Evolutionary conservation across 2,113 vertebrate species (phyloP), one percentile per base, ranked within the genome.

Genomic region (Mionectes macconnelli): DNA sequence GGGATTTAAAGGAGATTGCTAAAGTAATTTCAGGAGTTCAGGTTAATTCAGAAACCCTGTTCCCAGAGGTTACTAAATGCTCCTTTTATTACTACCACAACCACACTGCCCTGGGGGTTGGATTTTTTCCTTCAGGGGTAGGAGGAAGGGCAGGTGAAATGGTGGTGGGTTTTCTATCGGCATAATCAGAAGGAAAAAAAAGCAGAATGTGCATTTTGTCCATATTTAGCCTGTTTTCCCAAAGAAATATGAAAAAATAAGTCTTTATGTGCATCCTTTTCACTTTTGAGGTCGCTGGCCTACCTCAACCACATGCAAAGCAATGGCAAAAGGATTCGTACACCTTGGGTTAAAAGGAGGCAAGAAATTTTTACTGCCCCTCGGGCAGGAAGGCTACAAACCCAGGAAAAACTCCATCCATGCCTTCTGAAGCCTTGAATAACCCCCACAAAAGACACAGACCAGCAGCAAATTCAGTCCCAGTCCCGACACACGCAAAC

Each of bases 1-100:
- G 94, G 85, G 94, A 90, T 93, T 95, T 72, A 84, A 60, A 64
- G 68, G 73, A 93, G 96, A 96, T 94, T 42, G 13, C 83, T 87
- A 21, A 96, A 96, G 70, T 84, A 87, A 96, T 93, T 95, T 93
- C 4, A n/a, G 89, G 93, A 40, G 81, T 84, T 81, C 45, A 39
- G 28, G 70, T 90, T 84, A 90, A 90, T 89, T 90, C 94, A 92
- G 87, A 77, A 94, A 70, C 28, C 49, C 31, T 12, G 2, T 68
- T 97, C 94, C 87, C 96, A 95, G 73, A 69, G 73, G 90, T 81
- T 83, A 69, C 42, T 42, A 67, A 66, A 62, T 7, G 7, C 31
- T 85, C 79, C 75, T 78, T 52, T 67, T 80, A 44, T 70, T 77
- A 30, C 59, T 53, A 31, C 35, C 63, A 30, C 39, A 94, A 14